Conservation (phyloP, 2,113 vertebrate species). For the Stigmatopora nigra region DNA sequence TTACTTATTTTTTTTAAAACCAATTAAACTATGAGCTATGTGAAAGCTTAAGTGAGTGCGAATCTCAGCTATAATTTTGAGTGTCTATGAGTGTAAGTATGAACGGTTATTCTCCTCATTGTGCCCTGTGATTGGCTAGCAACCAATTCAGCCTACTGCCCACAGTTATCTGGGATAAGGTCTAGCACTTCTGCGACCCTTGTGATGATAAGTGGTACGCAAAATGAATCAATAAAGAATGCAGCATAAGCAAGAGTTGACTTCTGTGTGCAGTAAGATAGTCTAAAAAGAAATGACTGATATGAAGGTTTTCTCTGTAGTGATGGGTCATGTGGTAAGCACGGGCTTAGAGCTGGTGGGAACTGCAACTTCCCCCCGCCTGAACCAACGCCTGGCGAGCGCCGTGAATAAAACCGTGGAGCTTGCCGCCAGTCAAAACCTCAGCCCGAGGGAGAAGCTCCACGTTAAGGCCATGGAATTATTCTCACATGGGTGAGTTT, state of each 20-base stretch:
- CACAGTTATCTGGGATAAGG: too few species aligned
- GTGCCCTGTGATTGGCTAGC: too few species aligned
- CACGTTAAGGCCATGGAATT: slow-evolving; percentile 78
- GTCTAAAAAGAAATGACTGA: slow-evolving; percentile 4
- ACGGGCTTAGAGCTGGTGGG: slow-evolving; percentile 80
- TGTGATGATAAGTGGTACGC: too few species aligned
- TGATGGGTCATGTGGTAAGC: slow-evolving; percentile 83
- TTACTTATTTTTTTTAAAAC: too few species aligned
- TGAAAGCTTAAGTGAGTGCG: neutral
- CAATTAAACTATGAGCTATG: neutral
- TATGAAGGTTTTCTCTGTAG: slow-evolving; percentile 53
- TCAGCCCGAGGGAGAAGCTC: slow-evolving; percentile 77
- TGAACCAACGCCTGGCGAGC: slow-evolving; percentile 70
- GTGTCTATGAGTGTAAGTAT: too few species aligned
- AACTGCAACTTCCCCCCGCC: slow-evolving; percentile 66
- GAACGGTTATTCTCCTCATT: too few species aligned
- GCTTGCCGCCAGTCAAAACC: slow-evolving; percentile 67
- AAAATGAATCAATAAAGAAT: neutral
- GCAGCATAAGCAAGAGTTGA: neutral
- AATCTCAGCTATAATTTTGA: too few species aligned
- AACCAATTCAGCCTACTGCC: too few species aligned
- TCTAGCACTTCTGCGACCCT: too few species aligned
- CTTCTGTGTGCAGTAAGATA: neutral
- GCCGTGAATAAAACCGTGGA: slow-evolving; percentile 71
- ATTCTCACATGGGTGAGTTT: slow-evolving; percentile 81